Percentiles rank a stretch among this genome's conserved stretches.
phyloP scores from a whole-genome alignment of 2,113 vertebrate species.

The Ctenomys sociabilis region DNA sequence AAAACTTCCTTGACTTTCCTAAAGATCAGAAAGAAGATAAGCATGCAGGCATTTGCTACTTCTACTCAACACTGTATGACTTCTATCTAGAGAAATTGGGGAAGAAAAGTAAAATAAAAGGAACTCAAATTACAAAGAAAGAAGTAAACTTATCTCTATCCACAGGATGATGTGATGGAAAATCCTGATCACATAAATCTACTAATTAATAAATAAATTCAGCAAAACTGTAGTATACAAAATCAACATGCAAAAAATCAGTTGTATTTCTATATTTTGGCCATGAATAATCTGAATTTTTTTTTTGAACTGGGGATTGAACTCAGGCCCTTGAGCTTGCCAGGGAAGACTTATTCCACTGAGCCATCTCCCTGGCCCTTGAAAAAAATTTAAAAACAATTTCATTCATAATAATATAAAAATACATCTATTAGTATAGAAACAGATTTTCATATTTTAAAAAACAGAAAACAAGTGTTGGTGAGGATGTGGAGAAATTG shows the following conservation, averaged over 20 bases:
- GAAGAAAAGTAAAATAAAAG: slow-evolving; percentile 51
- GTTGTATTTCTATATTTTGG: slow-evolving; percentile 16
- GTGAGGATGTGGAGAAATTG: neutral
- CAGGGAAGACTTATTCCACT: too few species aligned
- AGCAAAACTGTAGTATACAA: neutral
- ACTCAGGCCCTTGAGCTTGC: too few species aligned
- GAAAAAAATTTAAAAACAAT: neutral
- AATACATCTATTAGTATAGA: neutral
- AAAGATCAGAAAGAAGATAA: slow-evolving; percentile 28
- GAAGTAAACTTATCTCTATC: slow-evolving; percentile 34
- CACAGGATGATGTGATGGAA: neutral
- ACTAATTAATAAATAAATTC: slow-evolving; percentile 36
- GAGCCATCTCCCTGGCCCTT: too few species aligned
- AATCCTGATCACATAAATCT: neutral
- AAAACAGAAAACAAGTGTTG: neutral
- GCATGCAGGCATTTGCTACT: neutral
- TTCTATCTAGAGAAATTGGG: neutral
- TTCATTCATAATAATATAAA: slow-evolving; percentile 27
- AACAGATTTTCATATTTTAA: neutral
- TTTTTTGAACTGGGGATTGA: too few species aligned
- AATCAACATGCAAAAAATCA: slow-evolving; percentile 14
- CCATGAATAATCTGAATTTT: neutral
- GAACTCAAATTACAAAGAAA: slow-evolving; percentile 9
- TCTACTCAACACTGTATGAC: slow-evolving; percentile 5
- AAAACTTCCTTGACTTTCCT: neutral